Conservation (phyloP, 2,797 vertebrate species). For the Triplophysa yarkandensis region DNA sequence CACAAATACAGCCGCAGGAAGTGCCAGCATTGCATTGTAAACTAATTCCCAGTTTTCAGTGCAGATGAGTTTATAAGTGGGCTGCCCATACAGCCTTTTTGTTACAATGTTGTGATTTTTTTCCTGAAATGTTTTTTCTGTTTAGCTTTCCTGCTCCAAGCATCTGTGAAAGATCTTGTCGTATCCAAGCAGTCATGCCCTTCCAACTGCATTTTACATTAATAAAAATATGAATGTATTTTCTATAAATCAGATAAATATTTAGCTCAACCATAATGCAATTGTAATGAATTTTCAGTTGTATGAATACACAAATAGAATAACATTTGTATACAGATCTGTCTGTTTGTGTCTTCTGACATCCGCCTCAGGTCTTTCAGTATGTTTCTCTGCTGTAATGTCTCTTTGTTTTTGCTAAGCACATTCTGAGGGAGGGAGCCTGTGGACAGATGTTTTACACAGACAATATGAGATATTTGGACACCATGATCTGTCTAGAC, state of each 20-base stretch:
- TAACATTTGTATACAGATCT: conserved; percentile 1
- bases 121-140: not conserved
- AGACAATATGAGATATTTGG: conserved; percentile 62
- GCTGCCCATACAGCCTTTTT: conserved; percentile 28
- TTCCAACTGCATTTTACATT: not conserved
- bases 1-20: conserved; percentile 62
- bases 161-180: not conserved
- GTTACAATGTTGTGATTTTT: conserved; percentile 18
- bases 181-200: not conserved
- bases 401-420: conserved; percentile 20
- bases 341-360: conserved; percentile 9
- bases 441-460: conserved; percentile 64
- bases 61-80: conserved; percentile 66
- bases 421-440: conserved; percentile 11
- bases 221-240: not conserved
- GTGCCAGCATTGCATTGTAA: conserved; percentile 62
- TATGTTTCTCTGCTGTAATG: conserved; percentile 31
- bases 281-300: conserved; percentile 17
- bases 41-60: conserved; percentile 64
- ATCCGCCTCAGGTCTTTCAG: conserved; percentile 26
- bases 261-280: conserved; percentile 24
- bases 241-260: no score
- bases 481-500: conserved; percentile 60
- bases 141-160: not conserved
- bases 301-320: conserved; percentile 18